phyloP scores from a whole-genome alignment of 2,113 vertebrate genomes.

The Antigone vipio region DNA sequence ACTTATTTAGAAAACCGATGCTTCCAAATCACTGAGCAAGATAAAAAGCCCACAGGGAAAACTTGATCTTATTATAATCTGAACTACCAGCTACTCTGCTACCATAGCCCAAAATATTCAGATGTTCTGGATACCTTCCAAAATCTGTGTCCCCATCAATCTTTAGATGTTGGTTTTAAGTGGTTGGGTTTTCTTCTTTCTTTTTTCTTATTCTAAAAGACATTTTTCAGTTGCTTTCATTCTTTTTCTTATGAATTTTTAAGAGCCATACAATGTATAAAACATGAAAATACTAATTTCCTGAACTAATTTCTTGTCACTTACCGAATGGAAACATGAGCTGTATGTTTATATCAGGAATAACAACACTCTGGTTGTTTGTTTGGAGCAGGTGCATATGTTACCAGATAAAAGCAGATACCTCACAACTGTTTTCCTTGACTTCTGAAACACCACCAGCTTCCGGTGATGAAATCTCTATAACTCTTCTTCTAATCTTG shows the following conservation, averaged over 20 bases:
- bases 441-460: not conserved
- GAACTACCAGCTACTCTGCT: not conserved
- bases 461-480: not conserved
- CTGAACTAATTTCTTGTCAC: not conserved
- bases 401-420: not conserved
- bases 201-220: not conserved
- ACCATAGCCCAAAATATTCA: not conserved
- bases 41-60: constrained; percentile 45
- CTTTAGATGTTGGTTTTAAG: not conserved
- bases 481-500: constrained; percentile 16
- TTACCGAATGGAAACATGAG: not conserved
- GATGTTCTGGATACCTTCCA: not conserved
- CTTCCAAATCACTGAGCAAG: constrained; percentile 56
- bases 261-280: not conserved
- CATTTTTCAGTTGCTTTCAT: not conserved
- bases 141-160: not conserved
- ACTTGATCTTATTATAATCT: constrained; percentile 17
- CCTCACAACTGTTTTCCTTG: not conserved
- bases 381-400: not conserved
- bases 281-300: not conserved
- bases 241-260: not conserved
- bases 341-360: not conserved
- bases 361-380: not conserved
- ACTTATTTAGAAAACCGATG: constrained; percentile 51
- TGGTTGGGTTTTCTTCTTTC: not conserved